These are phyloP conservation scores for Hypotaenidia okinawae DNA, from an alignment of 2,797 vertebrate genomes.

Conservation along the genomic window DNA sequence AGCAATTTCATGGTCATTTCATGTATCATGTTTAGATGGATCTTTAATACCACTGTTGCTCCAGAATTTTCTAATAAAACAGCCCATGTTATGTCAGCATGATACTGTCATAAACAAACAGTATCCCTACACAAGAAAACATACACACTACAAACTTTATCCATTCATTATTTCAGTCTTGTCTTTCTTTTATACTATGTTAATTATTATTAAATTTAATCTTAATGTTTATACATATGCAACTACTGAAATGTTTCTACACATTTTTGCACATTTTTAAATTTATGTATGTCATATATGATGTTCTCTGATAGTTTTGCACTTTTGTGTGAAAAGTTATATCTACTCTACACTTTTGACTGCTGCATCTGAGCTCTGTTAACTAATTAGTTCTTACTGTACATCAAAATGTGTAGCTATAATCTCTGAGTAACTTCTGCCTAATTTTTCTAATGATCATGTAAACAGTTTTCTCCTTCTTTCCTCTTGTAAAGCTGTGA, in stretches of 20 bases:
- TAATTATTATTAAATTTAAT: neutral
- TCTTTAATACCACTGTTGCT: neutral
- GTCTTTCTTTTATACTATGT: neutral
- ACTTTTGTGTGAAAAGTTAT: neutral
- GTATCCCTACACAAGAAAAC: neutral
- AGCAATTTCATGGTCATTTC: neutral
- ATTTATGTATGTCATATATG: fast-evolving
- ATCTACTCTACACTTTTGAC: slow-evolving; percentile 66
- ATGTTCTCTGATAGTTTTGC: neutral
- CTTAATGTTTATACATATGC: neutral
- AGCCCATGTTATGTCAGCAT: neutral
- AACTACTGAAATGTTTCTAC: neutral
- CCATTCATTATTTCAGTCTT: neutral
- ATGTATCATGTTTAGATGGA: neutral
- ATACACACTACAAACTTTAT: neutral
- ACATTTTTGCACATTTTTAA: neutral
- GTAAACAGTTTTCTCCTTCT: neutral
- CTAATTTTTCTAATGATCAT: neutral
- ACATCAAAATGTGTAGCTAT: neutral
- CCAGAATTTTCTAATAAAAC: neutral
- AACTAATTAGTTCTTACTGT: neutral
- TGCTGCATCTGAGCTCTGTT: slow-evolving; percentile 44
- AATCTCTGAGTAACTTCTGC: neutral
- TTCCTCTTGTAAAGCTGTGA: neutral
- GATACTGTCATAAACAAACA: neutral